Conservation (phyloP, 92 coral and sea anemone species). For the Desmophyllum pertusum region DNA sequence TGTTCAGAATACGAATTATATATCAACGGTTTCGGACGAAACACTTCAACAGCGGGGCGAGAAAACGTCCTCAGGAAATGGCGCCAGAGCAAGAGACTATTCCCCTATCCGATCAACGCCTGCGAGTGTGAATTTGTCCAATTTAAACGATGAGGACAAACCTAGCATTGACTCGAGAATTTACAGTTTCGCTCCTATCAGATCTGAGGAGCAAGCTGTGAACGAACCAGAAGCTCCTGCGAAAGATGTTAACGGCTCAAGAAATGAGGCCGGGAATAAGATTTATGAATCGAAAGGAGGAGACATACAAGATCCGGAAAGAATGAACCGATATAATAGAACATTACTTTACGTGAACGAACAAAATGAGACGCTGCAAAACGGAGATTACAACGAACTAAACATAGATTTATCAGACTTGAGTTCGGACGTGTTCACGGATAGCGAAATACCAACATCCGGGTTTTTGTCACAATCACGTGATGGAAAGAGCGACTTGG, state of each 20-base stretch:
- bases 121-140: background rate
- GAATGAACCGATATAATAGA: conserved; percentile 69
- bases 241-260: background rate
- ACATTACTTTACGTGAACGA: conserved; percentile 81
- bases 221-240: background rate
- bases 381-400: conserved; percentile 81
- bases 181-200: background rate
- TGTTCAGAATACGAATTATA: background rate
- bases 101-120: conserved; percentile 72
- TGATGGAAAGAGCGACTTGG: conserved; percentile 58
- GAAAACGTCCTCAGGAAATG: conserved; percentile 17
- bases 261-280: conserved; percentile 5
- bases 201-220: background rate
- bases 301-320: conserved; percentile 55
- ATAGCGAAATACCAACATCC: conserved; percentile 74
- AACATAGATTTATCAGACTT: conserved; percentile 76
- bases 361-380: conserved; percentile 78
- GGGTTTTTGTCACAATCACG: conserved; percentile 64
- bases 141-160: background rate
- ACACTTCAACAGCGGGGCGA: background rate
- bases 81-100: conserved; percentile 68
- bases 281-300: conserved; percentile 22
- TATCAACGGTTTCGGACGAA: conserved; percentile 12
- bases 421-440: conserved; percentile 89
- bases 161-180: conserved; percentile 26